A percentile compares a stretch with the other conserved stretches of the same genome.
Evolutionary conservation across 2,113 vertebrate genomes (phyloP).

Genomic region (Fregetta grallaria): DNA sequence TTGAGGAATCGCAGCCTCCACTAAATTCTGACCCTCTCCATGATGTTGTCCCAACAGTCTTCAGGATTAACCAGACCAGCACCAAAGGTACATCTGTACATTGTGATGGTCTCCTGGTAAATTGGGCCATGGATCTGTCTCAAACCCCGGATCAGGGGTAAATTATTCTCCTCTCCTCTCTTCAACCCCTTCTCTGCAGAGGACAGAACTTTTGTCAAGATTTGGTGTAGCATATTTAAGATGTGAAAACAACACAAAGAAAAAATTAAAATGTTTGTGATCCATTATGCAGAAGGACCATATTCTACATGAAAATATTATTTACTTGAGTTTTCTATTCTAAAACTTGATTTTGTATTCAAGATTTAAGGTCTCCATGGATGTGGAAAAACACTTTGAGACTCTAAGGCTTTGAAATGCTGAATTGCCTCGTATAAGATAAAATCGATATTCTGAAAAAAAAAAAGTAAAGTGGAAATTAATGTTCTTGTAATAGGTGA

Average conservation of each 20-base stretch:
- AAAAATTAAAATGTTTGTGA: slow-evolving; percentile 38
- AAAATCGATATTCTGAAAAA: slow-evolving; percentile 45
- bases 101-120: neutral
- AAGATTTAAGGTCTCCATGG: slow-evolving; percentile 43
- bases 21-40: neutral
- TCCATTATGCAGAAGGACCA: slow-evolving; percentile 11
- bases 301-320: slow-evolving; percentile 32
- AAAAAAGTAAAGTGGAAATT: slow-evolving; percentile 64
- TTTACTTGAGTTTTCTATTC: slow-evolving; percentile 44
- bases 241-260: neutral
- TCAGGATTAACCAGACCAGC: neutral
- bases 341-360: slow-evolving; percentile 61
- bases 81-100: neutral
- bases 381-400: slow-evolving; percentile 52
- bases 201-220: neutral
- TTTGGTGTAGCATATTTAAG: neutral
- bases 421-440: slow-evolving; percentile 57
- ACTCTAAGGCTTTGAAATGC: slow-evolving; percentile 39
- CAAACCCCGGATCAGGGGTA: neutral
- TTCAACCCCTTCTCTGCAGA: neutral
- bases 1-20: neutral
- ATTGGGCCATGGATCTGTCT: neutral
- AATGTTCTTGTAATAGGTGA: slow-evolving; percentile 72
- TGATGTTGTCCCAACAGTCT: neutral
- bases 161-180: neutral